A percentile compares a stretch with the other conserved stretches of the same genome.
Evolutionary conservation across 2,888 invertebrate genomes (phyloP).

Genomic region (Sisyra terminalis): DNA sequence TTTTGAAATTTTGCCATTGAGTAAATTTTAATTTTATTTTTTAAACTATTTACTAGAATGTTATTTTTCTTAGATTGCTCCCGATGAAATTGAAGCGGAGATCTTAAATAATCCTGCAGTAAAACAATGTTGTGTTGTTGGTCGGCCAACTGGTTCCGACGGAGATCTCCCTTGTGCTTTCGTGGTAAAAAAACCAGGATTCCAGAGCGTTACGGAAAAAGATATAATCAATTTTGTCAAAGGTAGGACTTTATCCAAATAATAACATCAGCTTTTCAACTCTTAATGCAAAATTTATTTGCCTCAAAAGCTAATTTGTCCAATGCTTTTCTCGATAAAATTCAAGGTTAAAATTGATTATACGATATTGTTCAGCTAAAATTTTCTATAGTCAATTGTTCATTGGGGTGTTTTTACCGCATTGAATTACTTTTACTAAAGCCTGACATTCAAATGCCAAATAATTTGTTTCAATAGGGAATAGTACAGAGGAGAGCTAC

Average conservation of each 20-base stretch:
- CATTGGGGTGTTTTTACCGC: too few relatives aligned
- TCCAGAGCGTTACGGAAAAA: not conserved
- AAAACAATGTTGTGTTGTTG: conserved; percentile 32
- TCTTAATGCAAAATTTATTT: not conserved
- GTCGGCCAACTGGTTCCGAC: conserved; percentile 24
- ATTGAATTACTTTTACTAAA: too few relatives aligned
- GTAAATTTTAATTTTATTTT: not conserved
- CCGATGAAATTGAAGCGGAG: not conserved
- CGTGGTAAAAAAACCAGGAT: conserved; percentile 20
- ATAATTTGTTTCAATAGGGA: too few relatives aligned
- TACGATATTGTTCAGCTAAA: too few relatives aligned
- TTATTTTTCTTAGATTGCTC: not conserved
- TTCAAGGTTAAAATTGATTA: too few relatives aligned
- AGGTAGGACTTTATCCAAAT: not conserved
- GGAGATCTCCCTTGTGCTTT: conserved; percentile 27
- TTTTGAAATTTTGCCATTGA: not conserved
- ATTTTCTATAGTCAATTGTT: too few relatives aligned
- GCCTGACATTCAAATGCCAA: too few relatives aligned
- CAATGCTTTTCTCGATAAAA: not conserved
- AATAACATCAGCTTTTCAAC: not conserved
- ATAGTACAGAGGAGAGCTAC: too few relatives aligned
- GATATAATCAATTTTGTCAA: conserved; percentile 1
- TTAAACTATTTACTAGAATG: not conserved
- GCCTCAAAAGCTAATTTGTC: not conserved
- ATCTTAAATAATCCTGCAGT: conserved; percentile 25